phyloP scores from a whole-genome alignment of 2,888 invertebrate species.

The Rambutsinella grinnellia region DNA sequence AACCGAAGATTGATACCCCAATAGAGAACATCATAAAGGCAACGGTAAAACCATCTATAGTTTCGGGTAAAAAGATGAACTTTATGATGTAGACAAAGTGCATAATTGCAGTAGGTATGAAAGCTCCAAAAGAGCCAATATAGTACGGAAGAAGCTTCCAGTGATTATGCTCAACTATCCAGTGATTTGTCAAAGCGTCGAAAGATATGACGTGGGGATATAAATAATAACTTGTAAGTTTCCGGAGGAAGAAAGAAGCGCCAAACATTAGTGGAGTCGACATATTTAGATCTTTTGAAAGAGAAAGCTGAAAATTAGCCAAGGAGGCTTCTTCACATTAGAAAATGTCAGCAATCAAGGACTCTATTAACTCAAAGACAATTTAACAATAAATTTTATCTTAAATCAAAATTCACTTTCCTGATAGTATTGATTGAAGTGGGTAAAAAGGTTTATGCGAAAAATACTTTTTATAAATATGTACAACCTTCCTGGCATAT shows the following conservation, averaged over 20 bases:
- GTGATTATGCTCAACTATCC: background rate
- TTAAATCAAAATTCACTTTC: no score
- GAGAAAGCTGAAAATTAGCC: no score
- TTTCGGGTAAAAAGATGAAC: background rate
- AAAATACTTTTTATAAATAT: no score
- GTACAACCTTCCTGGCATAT: no score
- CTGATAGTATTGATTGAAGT: no score
- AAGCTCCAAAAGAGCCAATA: constrained; percentile 1
- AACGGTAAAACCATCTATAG: background rate
- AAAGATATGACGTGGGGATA: constrained; percentile 2
- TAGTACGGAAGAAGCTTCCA: constrained; percentile 8
- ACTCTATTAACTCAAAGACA: no score
- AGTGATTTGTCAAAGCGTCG: background rate
- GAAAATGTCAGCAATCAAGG: no score
- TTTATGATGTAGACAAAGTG: background rate
- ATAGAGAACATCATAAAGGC: background rate
- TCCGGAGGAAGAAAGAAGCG: background rate
- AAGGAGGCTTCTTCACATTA: no score
- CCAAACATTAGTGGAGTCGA: constrained; percentile 11
- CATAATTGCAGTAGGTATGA: background rate
- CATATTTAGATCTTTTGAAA: no score
- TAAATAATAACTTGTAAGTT: background rate
- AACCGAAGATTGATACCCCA: background rate
- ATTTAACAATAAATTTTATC: no score
- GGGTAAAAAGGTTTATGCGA: no score